Evolutionary conservation across 2,888 invertebrate species (phyloP).

Genomic region (Copidosoma aretas): DNA sequence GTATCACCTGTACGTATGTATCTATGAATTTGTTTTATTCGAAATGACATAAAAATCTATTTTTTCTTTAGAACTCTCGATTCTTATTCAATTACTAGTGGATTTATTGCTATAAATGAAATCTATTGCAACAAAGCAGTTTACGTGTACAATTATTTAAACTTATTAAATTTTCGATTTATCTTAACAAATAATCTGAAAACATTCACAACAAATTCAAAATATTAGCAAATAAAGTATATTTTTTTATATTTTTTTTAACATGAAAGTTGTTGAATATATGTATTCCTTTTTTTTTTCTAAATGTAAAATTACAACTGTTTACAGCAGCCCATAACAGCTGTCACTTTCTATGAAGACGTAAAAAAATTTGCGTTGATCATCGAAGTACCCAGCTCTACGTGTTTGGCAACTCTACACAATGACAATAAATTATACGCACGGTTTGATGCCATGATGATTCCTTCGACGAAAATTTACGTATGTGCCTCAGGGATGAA

Average conservation of each 20-base stretch:
- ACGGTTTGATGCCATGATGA: conserved; percentile 14
- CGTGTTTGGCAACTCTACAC: conserved; percentile 23
- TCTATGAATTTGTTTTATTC: conserved; percentile 14
- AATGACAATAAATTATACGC: conserved; percentile 6
- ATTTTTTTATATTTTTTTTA: conserved; percentile 6
- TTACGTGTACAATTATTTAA: no score
- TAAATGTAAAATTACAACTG: conserved; percentile 1
- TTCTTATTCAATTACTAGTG: no score
- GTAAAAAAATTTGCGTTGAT: conserved; percentile 29
- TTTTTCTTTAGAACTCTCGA: no score
- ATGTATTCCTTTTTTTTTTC: conserved; percentile 11
- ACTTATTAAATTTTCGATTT: conserved; percentile 11
- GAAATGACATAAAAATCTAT: neutral
- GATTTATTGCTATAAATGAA: no score
- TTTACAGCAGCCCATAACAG: conserved; percentile 21
- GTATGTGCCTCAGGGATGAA: conserved; percentile 15
- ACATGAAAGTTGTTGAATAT: conserved; percentile 26
- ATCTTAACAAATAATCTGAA: conserved; percentile 24
- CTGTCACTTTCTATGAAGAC: conserved; percentile 17
- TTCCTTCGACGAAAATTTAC: conserved; percentile 20
- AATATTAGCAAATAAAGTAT: neutral
- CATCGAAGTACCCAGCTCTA: conserved; percentile 32
- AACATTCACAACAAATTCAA: no score
- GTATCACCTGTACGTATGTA: conserved; percentile 1
- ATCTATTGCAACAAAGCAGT: no score